Base-by-base conservation (phyloP, 2,113 vertebrate species). In the Gobiocypris rarus region DNA sequence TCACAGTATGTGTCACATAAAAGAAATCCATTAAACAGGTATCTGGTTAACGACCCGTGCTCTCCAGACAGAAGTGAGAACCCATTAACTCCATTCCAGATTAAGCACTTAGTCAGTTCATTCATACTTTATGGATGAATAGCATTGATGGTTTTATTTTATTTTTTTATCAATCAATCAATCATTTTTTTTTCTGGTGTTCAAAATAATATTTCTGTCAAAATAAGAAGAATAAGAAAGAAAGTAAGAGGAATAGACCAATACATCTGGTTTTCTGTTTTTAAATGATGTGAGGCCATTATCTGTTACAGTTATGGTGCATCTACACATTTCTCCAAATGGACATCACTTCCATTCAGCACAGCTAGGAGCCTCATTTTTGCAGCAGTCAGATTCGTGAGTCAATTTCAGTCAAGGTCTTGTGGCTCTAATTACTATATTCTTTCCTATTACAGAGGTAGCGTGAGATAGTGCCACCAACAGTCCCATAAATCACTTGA, bases 401-500 rank as follows among this genome's bases (percentile, higher is more conserved):
- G 45, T 83, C 38, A 75, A 80, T 86, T 86, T 82, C 41, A 73
- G 75, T 88, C 83, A 74, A 67, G 59, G 69, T 41, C 45, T 59
- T 3, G 54, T 69, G 69, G 17, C 80, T 84, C 34, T 86, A 83
- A 86, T 88, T 86, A 83, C 58, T 79, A 52, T 81, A 69, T 58
- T 85, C 67, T 34, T 56, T 75, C 61, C 75, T 48, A 75, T 88
- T 84, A 85, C 17, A 26, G 14, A 75, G 58, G 56, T 75, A 75
- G 79, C 48, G 79, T 58, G 65, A 59, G 73, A 82, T 67, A 80
- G 54, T 31, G 52, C 31, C 41, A 31, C 50, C 58, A 52, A 28
- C 54, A 31, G 22, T 43, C 14, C n/a, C 76, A 87, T 85, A 83
- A 87, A 87, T 89, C 87, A 87, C 81, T 65, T 17, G 15, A 79